These are phyloP conservation scores for Perizoma flavofasciatum DNA, from an alignment of 2,888 invertebrate genomes.

Conservation along the genomic window DNA sequence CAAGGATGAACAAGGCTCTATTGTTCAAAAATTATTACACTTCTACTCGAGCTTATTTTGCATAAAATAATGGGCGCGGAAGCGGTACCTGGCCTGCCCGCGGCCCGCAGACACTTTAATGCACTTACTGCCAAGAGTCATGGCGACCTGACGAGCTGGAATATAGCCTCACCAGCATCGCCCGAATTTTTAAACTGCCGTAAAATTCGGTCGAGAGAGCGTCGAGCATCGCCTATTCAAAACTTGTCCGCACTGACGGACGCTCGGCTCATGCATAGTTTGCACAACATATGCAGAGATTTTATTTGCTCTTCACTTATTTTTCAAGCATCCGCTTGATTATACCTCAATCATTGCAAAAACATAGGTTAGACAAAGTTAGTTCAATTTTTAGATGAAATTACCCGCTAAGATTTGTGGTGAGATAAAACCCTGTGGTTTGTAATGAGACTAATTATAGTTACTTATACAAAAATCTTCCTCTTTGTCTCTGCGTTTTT, in stretches of 20 bases:
- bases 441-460: no score
- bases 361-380: neutral
- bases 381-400: slow-evolving; percentile 9
- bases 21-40: slow-evolving; percentile 70
- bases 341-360: neutral
- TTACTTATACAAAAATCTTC: no score
- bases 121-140: slow-evolving; percentile 61
- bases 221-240: slow-evolving; percentile 46
- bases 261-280: slow-evolving; percentile 43
- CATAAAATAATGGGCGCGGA: slow-evolving; percentile 68
- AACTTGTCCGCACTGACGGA: slow-evolving; percentile 47
- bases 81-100: slow-evolving; percentile 51
- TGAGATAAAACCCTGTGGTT: no score
- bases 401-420: neutral
- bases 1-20: slow-evolving; percentile 54
- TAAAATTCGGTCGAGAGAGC: slow-evolving; percentile 45
- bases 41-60: slow-evolving; percentile 63
- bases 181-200: slow-evolving; percentile 45
- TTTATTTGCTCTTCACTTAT: slow-evolving; percentile 39
- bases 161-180: slow-evolving; percentile 46
- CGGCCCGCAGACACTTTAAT: slow-evolving; percentile 62
- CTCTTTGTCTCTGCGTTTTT: no score
- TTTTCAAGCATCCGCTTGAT: slow-evolving; percentile 7
- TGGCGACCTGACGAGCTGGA: slow-evolving; percentile 50
- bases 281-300: slow-evolving; percentile 39